Conservation (phyloP, 2,113 vertebrate species). For the Platysternon megacephalum region DNA sequence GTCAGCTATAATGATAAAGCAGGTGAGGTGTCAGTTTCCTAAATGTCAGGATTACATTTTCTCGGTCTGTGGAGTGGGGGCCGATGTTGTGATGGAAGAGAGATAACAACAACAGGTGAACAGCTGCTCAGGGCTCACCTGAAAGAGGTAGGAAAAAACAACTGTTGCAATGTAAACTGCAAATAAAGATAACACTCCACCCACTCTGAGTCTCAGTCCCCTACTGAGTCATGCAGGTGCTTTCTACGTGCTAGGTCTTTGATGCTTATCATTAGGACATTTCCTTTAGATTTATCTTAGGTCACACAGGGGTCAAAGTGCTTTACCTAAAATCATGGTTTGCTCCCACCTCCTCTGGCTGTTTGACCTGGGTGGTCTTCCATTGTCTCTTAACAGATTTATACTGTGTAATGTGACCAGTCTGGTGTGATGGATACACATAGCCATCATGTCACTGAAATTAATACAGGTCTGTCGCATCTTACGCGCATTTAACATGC, state of each 20-base stretch:
- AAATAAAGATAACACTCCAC: neutral
- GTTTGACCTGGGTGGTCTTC: neutral
- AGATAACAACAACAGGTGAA: neutral
- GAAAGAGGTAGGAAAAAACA: neutral
- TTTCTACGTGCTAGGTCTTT: neutral
- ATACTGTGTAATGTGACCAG: neutral
- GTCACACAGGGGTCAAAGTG: conserved; percentile 8
- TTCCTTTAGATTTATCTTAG: conserved; percentile 33
- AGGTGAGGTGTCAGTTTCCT: neutral
- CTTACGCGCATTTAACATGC: too few species aligned
- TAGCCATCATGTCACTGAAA: neutral
- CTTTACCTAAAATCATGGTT: neutral
- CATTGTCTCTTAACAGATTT: neutral
- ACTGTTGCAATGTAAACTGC: neutral
- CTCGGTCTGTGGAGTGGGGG: neutral
- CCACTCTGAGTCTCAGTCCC: neutral
- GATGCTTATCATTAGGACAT: conserved; percentile 35
- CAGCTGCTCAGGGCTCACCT: neutral
- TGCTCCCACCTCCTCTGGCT: neutral
- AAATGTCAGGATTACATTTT: neutral
- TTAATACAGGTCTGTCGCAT: too few species aligned
- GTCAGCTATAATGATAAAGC: neutral
- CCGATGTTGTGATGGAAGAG: neutral
- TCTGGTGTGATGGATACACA: neutral
- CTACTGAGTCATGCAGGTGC: neutral